A percentile compares a stretch with the other conserved stretches of the same genome.
phyloP scores from a whole-genome alignment of 2,888 invertebrate genomes.

The Leucoptera coffeella region DNA sequence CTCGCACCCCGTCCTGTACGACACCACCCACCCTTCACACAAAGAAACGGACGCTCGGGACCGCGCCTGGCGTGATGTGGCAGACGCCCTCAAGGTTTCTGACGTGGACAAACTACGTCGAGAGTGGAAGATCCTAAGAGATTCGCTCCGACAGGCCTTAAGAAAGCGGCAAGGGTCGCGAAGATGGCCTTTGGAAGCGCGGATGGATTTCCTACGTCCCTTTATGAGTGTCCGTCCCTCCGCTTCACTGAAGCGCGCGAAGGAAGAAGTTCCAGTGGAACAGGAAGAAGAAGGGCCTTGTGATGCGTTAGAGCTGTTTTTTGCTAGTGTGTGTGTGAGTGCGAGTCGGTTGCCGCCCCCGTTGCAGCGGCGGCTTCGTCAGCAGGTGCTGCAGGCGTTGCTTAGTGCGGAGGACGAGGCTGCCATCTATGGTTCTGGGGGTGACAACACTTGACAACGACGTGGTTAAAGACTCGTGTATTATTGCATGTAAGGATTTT shows the following conservation, averaged over 20 bases:
- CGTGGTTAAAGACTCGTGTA: too few relatives aligned
- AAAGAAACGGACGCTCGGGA: conserved; percentile 34
- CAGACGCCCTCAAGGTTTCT: conserved; percentile 28
- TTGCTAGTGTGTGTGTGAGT: conserved; percentile 40
- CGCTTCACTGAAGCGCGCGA: too few relatives aligned
- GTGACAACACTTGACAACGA: too few relatives aligned
- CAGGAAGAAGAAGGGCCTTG: conserved; percentile 9
- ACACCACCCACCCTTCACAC: conserved; percentile 35
- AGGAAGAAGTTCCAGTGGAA: neutral
- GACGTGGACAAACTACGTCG: conserved; percentile 17
- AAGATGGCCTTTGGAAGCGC: conserved; percentile 34
- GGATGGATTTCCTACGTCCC: conserved; percentile 36
- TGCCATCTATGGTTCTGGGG: too few relatives aligned
- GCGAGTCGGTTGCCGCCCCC: conserved; percentile 22
- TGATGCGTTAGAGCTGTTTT: conserved; percentile 25
- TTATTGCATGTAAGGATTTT: too few relatives aligned
- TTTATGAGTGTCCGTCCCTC: conserved; percentile 36
- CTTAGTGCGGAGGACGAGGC: conserved; percentile 29
- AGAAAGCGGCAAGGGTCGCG: conserved; percentile 16
- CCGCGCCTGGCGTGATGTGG: conserved; percentile 38
- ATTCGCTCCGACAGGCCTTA: conserved; percentile 37
- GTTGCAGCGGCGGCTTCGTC: conserved; percentile 9
- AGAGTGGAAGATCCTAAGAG: conserved; percentile 43
- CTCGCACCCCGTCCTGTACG: conserved; percentile 34
- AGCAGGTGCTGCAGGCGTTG: conserved; percentile 27